Evolutionary conservation across 2,888 invertebrate species (phyloP), one percentile per base, ranked within the genome.

Genomic region (Saturnia japonica): DNA sequence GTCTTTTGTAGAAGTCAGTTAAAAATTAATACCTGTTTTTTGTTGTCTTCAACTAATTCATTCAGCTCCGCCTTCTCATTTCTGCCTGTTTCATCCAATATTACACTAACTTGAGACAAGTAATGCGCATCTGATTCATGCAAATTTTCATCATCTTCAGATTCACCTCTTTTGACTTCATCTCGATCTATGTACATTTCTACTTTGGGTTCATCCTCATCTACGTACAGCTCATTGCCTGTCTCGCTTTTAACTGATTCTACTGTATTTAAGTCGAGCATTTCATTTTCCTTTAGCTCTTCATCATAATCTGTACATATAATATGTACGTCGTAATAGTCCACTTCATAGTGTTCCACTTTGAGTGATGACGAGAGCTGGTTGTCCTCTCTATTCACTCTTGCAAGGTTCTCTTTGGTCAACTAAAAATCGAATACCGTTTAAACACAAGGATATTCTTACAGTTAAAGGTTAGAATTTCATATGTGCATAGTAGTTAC

Each of bases 51-150:
- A 16, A 69, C 67, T 0, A 42, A 2, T 8, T n/a, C 73, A 25
- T 76, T 73, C 72, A 73, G 78, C 34, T 73, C 76, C 40, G 69
- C 72, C 70, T 79, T 80, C 25, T 70, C 84, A 67, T 83, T 87
- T 11, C 74, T 76, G 22, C 80, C 82, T 8, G 81, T 79, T 14
- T 75, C 77, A 40, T 87, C 83, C 54, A 88, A 68, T 0, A 89
- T 89, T 8, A 88, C 12, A 70, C 85, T 88, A 11, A 90, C 91
- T 2, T 89, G 89, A 0, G 88, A 79, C 0, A 90, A 87, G 68
- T 84, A 89, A 4, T 81, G 81, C 42, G 70, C 72, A 51, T 81
- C 77, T 3, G 72, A 74, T 8, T 69, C 68, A 11, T 68, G 71
- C 22, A 74, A 78, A 45, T 82, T 77, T 19, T 51, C 43, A 22